Evolutionary conservation across 2,797 vertebrate genomes (phyloP).

Genomic region (Synaphobranchus kaupii): DNA sequence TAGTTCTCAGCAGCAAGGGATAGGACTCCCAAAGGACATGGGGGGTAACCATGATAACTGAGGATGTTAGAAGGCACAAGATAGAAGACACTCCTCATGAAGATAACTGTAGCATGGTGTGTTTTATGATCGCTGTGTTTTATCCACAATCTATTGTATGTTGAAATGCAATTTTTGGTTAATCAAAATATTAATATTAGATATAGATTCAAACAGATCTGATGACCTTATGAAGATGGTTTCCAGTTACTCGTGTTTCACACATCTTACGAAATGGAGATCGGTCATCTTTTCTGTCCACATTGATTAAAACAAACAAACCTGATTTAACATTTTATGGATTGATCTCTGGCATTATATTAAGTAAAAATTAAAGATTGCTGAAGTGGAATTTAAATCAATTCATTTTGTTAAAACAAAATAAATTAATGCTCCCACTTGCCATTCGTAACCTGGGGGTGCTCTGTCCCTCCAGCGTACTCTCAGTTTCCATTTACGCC

Average conservation of each 20-base stretch:
- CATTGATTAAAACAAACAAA: background rate
- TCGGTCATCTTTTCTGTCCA: background rate
- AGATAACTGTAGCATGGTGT: background rate
- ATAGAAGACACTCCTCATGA: background rate
- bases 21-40: background rate
- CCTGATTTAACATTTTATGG: background rate
- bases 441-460: background rate
- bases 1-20: constrained; percentile 9
- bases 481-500: background rate
- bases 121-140: background rate
- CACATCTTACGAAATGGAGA: background rate
- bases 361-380: background rate
- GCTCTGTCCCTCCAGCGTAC: background rate
- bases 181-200: background rate
- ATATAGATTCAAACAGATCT: background rate
- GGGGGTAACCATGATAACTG: background rate
- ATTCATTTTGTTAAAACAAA: background rate
- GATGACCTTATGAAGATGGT: too few species aligned
- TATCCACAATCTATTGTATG: background rate
- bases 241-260: background rate
- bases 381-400: background rate
- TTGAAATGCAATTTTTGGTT: background rate
- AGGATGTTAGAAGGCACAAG: background rate
- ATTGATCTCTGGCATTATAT: background rate
- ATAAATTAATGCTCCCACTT: background rate